Percentiles rank a stretch among this genome's conserved stretches.
Conservation (phyloP, 2,797 vertebrate species). For the Centroberyx gerrardi region DNA sequence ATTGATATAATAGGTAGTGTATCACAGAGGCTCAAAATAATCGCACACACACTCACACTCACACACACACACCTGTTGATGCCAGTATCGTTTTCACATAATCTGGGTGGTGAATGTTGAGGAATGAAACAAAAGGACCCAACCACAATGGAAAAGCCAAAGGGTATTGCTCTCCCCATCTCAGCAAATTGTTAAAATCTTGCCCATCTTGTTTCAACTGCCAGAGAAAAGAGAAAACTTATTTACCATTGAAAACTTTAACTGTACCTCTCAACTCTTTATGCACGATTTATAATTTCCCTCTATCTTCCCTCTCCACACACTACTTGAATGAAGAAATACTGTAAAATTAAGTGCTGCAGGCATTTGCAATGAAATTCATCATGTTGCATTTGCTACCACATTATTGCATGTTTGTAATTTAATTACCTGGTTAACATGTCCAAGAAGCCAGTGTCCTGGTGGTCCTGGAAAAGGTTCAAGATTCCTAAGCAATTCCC, state of each 20-base stretch:
- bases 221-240: conserved; percentile 5
- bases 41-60: too few relatives aligned
- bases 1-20: background rate
- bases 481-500: background rate
- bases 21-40: background rate
- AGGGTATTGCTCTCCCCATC: conserved; percentile 83
- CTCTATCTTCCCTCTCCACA: too few relatives aligned
- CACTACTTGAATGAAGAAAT: too few relatives aligned
- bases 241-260: too few relatives aligned
- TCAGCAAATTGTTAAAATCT: conserved; percentile 56
- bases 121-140: conserved; percentile 80
- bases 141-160: conserved; percentile 88
- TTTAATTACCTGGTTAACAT: conserved; percentile 69
- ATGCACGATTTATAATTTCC: too few relatives aligned
- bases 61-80: conserved; percentile 84
- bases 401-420: too few relatives aligned
- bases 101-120: conserved; percentile 90
- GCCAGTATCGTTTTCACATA: conserved; percentile 88
- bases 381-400: too few relatives aligned
- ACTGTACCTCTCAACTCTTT: too few relatives aligned
- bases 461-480: conserved; percentile 77
- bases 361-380: too few relatives aligned
- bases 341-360: too few relatives aligned
- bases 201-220: conserved; percentile 82
- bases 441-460: conserved; percentile 80